A percentile compares a stretch with the other conserved stretches of the same genome.
phyloP scores from a whole-genome alignment of 2,888 invertebrate species.

The Pegoplata infirma region DNA sequence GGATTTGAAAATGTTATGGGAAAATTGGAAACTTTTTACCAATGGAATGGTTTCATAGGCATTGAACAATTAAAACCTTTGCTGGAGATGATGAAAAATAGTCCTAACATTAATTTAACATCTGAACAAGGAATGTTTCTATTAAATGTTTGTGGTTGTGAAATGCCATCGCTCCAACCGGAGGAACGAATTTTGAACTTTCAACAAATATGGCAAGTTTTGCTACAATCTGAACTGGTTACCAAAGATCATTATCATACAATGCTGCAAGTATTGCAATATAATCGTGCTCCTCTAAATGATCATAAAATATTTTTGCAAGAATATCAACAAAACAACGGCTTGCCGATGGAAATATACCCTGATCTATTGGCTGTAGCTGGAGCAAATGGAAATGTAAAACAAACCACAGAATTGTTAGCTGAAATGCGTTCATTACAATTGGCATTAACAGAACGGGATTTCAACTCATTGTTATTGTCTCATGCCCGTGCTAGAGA shows the following conservation, averaged over 20 bases:
- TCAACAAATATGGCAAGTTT: constrained; percentile 80
- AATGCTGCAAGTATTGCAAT: constrained; percentile 81
- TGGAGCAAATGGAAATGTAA: constrained; percentile 81
- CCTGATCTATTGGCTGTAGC: constrained; percentile 80
- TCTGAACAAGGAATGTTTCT: constrained; percentile 74
- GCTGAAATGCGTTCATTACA: constrained; percentile 81
- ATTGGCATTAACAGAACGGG: constrained; percentile 80
- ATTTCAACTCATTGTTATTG: constrained; percentile 82
- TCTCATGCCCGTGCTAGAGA: constrained; percentile 79
- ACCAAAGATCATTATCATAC: constrained; percentile 78
- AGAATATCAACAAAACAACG: constrained; percentile 43
- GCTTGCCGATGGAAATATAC: constrained; percentile 78
- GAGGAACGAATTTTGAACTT: constrained; percentile 79
- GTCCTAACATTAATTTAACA: constrained; percentile 42
- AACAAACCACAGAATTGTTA: constrained; percentile 80
- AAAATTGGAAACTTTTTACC: constrained; percentile 67
- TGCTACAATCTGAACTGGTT: constrained; percentile 74
- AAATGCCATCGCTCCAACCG: constrained; percentile 79
- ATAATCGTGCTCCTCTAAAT: constrained; percentile 79
- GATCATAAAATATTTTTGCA: constrained; percentile 76
- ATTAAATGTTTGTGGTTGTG: constrained; percentile 79
- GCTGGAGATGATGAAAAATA: constrained; percentile 65
- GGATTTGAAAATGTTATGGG: constrained; percentile 62
- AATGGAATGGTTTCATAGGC: constrained; percentile 66
- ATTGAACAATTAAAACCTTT: constrained; percentile 67